Evolutionary conservation across 2,888 invertebrate genomes (phyloP).

Genomic region (Diarsia brunnea): DNA sequence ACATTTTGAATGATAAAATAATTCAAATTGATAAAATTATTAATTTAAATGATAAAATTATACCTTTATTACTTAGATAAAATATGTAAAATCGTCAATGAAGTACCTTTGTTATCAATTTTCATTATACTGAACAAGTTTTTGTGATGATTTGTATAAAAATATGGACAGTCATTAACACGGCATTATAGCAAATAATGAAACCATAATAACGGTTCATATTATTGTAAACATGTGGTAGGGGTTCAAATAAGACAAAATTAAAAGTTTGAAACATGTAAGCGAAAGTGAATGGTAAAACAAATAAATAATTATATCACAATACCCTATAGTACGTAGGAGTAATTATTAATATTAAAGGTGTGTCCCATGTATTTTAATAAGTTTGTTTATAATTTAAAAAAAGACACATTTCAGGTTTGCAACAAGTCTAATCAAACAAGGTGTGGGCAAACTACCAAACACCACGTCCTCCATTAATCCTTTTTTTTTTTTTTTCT

Average conservation of each 20-base stretch:
- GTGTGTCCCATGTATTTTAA: background rate
- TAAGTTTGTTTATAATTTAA: background rate
- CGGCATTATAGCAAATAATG: background rate
- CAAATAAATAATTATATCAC: too few species aligned
- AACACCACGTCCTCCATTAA: background rate
- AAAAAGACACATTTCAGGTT: background rate
- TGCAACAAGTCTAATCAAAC: background rate
- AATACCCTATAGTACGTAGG: too few species aligned
- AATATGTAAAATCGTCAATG: constrained; percentile 5
- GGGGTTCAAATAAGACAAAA: too few species aligned
- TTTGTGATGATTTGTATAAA: background rate
- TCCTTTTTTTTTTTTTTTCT: too few species aligned
- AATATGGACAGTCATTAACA: constrained; percentile 10
- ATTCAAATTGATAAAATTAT: constrained; percentile 1
- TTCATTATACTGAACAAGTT: background rate
- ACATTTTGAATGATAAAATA: constrained; percentile 6
- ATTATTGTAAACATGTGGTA: too few species aligned
- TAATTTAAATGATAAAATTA: constrained; percentile 6
- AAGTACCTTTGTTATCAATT: constrained; percentile 9
- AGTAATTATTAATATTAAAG: background rate
- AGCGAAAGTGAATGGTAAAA: too few species aligned
- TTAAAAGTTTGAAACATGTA: too few species aligned
- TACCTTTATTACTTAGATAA: constrained; percentile 1
- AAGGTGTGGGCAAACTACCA: background rate
- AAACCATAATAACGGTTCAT: background rate